A percentile compares a stretch with the other conserved stretches of the same genome.
These are phyloP conservation scores for Hydropsyche tenuis DNA, from an alignment of 1,140 invertebrate genomes.

Conservation along the genomic window DNA sequence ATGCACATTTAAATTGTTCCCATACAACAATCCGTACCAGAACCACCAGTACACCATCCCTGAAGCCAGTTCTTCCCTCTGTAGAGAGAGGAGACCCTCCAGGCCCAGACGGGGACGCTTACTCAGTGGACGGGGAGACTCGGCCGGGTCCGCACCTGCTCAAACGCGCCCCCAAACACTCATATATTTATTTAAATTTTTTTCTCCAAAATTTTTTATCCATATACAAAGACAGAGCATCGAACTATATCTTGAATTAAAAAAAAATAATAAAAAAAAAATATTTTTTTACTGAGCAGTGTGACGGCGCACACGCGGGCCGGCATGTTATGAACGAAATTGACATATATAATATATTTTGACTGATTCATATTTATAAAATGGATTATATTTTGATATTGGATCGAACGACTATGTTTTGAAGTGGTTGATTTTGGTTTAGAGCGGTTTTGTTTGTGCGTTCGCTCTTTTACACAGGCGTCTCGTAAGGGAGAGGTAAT, in stretches of 20 bases:
- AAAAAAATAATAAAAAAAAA: no score
- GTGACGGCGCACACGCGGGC: no score
- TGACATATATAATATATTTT: background rate
- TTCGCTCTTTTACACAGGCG: no score
- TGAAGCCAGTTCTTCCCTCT: no score
- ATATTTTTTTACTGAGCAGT: background rate
- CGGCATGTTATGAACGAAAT: background rate
- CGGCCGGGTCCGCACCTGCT: conserved; percentile 28
- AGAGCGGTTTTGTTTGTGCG: background rate
- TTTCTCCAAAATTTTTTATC: no score
- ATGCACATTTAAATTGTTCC: no score
- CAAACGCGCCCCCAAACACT: background rate
- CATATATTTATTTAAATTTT: no score
- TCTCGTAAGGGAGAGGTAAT: background rate
- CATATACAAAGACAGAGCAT: background rate
- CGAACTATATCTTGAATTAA: no score
- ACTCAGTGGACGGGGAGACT: conserved; percentile 24
- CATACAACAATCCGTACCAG: no score
- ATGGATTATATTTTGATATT: background rate
- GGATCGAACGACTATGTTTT: no score
- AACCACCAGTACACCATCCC: no score
- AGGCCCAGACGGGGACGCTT: background rate
- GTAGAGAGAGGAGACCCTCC: background rate
- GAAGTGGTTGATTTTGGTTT: no score
- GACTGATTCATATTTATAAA: background rate